phyloP scores from a whole-genome alignment of 2,797 vertebrate species.

The Amblyraja radiata region DNA sequence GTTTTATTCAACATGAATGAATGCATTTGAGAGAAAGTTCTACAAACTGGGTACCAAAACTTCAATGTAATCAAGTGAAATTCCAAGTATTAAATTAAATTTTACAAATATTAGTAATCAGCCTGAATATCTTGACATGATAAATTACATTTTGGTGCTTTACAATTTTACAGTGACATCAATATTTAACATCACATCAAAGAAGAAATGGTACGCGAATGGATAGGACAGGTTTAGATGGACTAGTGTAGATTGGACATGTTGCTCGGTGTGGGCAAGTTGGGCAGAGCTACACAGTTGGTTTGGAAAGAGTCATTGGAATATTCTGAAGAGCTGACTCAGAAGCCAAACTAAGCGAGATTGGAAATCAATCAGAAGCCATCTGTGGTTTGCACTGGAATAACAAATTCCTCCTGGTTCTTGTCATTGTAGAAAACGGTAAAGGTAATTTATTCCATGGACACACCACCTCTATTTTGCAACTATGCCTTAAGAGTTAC shows the following conservation, averaged over 20 bases:
- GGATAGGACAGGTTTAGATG: too few species aligned
- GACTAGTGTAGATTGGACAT: too few species aligned
- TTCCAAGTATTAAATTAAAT: background rate
- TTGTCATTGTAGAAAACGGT: background rate
- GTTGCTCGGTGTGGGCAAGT: too few species aligned
- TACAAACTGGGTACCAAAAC: background rate
- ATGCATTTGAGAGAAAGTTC: background rate
- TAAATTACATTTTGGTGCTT: background rate
- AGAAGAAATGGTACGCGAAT: background rate
- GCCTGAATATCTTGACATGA: background rate
- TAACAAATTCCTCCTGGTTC: background rate
- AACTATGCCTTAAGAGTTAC: background rate
- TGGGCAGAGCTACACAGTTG: too few species aligned
- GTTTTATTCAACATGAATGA: too few species aligned
- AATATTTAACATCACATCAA: background rate
- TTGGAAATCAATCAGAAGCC: background rate
- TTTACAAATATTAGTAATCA: background rate
- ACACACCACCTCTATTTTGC: background rate
- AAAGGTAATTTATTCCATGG: background rate
- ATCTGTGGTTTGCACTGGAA: background rate
- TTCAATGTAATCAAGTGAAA: background rate
- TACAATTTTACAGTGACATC: background rate
- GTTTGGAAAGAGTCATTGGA: background rate
- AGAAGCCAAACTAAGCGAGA: background rate
- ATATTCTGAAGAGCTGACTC: background rate